These are phyloP conservation scores for Pegea sp. DNA, from an alignment of 23 tunicate genomes.

Conservation along the genomic window DNA sequence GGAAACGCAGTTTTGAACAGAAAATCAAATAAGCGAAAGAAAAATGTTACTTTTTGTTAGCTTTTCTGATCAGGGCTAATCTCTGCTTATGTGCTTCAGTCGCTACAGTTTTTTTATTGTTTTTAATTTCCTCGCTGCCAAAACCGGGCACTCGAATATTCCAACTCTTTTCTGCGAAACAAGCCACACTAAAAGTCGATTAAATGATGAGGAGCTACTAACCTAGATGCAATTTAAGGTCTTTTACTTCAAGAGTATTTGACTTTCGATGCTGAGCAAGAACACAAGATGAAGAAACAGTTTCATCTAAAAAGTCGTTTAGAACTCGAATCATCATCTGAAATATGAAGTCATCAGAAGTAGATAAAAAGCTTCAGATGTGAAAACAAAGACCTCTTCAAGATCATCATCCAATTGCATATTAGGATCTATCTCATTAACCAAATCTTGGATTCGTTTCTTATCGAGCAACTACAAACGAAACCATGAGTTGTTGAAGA, in stretches of 20 bases:
- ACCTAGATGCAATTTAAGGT: slow-evolving; percentile 76
- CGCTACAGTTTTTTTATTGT: slow-evolving; percentile 30
- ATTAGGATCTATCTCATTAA: slow-evolving; percentile 80
- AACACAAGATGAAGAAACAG: slow-evolving; percentile 61
- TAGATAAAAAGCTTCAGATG: neutral
- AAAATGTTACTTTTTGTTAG: slow-evolving; percentile 63
- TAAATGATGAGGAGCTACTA: neutral
- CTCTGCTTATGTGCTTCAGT: slow-evolving; percentile 97
- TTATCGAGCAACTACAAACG: slow-evolving; percentile 33
- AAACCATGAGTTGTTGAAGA: neutral
- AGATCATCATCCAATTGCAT: slow-evolving; percentile 83
- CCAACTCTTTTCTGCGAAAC: slow-evolving; percentile 54
- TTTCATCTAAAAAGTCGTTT: slow-evolving; percentile 80
- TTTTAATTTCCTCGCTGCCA: slow-evolving; percentile 52
- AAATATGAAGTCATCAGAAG: neutral
- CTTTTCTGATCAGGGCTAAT: slow-evolving; percentile 77
- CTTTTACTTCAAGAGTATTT: slow-evolving; percentile 77
- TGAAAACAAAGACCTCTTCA: slow-evolving; percentile 31
- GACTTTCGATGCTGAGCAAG: slow-evolving; percentile 84
- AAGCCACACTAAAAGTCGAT: neutral
- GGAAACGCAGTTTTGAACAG: no score
- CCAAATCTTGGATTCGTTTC: slow-evolving; percentile 42
- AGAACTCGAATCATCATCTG: slow-evolving; percentile 75
- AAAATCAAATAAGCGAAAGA: no score
- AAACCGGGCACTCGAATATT: slow-evolving; percentile 71